Conservation (phyloP, 2,888 invertebrate genomes). For the Lochmaea capreae region DNA sequence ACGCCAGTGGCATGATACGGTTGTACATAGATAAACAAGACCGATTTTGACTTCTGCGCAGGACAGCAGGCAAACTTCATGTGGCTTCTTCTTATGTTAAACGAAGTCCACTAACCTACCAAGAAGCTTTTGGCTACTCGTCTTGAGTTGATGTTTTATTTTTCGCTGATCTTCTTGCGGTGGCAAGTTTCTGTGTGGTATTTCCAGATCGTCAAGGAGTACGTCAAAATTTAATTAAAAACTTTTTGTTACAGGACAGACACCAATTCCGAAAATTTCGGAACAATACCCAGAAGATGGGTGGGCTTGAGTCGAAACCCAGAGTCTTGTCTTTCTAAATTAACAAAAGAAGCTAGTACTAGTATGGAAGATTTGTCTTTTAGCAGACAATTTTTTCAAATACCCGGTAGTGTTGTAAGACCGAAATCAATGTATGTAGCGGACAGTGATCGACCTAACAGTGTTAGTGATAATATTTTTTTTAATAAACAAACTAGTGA, state of each 20-base stretch:
- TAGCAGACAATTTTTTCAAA: constrained; percentile 46
- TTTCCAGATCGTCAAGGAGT: too few relatives aligned
- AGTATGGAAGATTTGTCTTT: constrained; percentile 67
- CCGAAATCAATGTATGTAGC: constrained; percentile 64
- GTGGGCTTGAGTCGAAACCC: constrained; percentile 52
- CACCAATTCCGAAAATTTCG: constrained; percentile 49
- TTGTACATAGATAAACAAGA: too few relatives aligned
- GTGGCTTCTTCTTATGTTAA: too few relatives aligned
- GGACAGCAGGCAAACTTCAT: too few relatives aligned
- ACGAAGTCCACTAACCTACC: too few relatives aligned
- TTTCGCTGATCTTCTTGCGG: too few relatives aligned
- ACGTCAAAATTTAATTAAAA: not conserved
- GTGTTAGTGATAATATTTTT: constrained; percentile 41
- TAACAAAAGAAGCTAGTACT: constrained; percentile 66
- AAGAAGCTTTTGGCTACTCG: too few relatives aligned
- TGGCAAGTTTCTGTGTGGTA: too few relatives aligned
- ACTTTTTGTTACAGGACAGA: constrained; percentile 49
- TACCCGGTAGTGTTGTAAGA: constrained; percentile 69
- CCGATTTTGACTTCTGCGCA: too few relatives aligned
- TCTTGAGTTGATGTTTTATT: too few relatives aligned
- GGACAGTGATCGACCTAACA: constrained; percentile 43
- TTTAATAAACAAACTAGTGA: constrained; percentile 28
- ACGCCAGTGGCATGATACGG: too few relatives aligned
- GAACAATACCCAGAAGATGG: constrained; percentile 61
- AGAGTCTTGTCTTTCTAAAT: constrained; percentile 52